Evolutionary conservation across 2,797 vertebrate genomes (phyloP), one percentile per base, ranked within the genome.

Genomic region (Scolopax rusticola): DNA sequence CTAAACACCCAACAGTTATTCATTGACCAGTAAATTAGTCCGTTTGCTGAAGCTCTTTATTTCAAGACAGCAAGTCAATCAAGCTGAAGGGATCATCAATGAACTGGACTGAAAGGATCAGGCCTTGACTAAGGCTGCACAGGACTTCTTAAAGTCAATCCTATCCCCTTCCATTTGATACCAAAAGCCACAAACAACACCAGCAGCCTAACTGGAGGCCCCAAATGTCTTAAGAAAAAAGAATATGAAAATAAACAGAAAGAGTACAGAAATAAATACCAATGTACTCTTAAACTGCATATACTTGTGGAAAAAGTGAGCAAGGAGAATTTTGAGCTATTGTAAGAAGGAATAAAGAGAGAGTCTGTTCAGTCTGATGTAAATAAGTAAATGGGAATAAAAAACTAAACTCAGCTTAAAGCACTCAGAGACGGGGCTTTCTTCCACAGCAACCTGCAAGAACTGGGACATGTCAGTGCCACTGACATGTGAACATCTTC

Each of bases 91-190:
- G 80, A 38, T 17, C 8, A 30, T 4, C n/a, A 71, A 36, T 15
- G 45, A 79, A 19, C 15, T 15, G 14, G 27, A 50, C 33, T 40
- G 23, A 38, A 79, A 41, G 71, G 33, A 56, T 43, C 59, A 84
- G 57, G 57, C 15, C 54, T 38, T 41, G 30, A 32, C 60, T n/a
- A 11, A 1, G 2, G 3, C 2, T 19, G 1, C 2, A 15, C 3
- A 50, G 25, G n/a, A 43, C 68, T 89, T 76, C 47, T 12, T 25
- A 6, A 83, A 84, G 19, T 41, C 19, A 19, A 33, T 59, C 11
- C n/a, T 14, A 3, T 30, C 20, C 17, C 7, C 4, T 19, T 28
- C 28, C 16, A 7, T 30, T 53, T 57, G 12, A 13, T 48, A 32
- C 5, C 45, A 48, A 38, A 88, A 78, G 50, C 63, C 59, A 93